phyloP scores from a whole-genome alignment of 2,888 invertebrate genomes.

The Julus scanicus region DNA sequence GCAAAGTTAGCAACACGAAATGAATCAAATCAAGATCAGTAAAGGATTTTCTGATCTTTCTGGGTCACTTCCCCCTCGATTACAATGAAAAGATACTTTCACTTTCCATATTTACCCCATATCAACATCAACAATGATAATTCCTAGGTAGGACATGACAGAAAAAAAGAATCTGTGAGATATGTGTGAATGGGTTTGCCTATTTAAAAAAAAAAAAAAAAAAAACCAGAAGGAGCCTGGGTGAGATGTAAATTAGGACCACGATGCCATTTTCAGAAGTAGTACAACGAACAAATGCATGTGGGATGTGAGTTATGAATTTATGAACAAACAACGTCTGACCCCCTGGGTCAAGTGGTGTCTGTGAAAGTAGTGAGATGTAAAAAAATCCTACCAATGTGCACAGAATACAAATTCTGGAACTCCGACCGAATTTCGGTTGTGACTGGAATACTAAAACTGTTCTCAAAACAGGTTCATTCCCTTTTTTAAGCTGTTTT shows the following conservation, averaged over 20 bases:
- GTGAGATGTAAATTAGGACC: not conserved
- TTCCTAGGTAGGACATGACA: not conserved
- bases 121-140: conserved; percentile 20
- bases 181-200: not conserved
- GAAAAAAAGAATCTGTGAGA: not conserved
- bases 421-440: not conserved
- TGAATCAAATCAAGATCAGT: not conserved
- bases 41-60: not conserved
- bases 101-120: not conserved
- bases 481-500: not conserved
- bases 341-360: conserved; percentile 11
- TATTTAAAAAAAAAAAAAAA: not conserved
- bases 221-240: not conserved
- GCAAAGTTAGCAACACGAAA: not conserved
- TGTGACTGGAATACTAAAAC: conserved; percentile 15
- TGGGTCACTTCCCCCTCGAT: conserved; percentile 22
- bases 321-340: not conserved
- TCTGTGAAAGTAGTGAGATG: conserved; percentile 11
- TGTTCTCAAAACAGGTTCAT: not conserved
- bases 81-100: not conserved
- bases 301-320: not conserved
- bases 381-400: not conserved
- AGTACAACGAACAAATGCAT: conserved; percentile 6
- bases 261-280: not conserved
- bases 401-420: not conserved